phyloP scores from a whole-genome alignment of 2,113 vertebrate species.

The Periophthalmus modestus region DNA sequence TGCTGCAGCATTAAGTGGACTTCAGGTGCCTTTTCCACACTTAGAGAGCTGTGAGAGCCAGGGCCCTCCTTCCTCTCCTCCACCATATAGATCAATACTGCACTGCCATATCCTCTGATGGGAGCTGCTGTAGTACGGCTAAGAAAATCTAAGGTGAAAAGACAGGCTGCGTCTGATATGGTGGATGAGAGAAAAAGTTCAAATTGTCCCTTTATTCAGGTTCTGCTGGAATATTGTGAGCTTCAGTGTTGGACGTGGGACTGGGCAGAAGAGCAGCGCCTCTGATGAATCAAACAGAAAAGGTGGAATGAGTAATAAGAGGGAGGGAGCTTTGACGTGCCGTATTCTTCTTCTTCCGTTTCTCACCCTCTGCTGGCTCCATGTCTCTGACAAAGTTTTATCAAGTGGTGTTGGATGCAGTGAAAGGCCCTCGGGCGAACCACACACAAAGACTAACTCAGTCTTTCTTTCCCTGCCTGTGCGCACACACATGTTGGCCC shows the following conservation, averaged over 20 bases:
- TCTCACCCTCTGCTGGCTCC: constrained; percentile 54
- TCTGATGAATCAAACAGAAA: constrained; percentile 62
- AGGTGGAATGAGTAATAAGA: constrained; percentile 63
- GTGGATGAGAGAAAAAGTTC: constrained; percentile 74
- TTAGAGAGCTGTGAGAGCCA: constrained; percentile 58
- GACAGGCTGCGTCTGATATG: constrained; percentile 57
- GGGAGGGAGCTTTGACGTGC: constrained; percentile 62
- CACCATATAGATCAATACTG: constrained; percentile 70
- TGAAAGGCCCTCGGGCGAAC: constrained; percentile 72
- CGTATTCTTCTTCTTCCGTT: constrained; percentile 51
- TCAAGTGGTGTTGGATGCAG: constrained; percentile 69
- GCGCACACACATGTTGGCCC: constrained; percentile 38
- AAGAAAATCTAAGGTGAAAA: constrained; percentile 70
- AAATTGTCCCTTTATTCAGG: constrained; percentile 73
- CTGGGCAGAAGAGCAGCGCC: constrained; percentile 39
- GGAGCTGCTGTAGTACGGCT: constrained; percentile 61
- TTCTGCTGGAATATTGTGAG: constrained; percentile 54
- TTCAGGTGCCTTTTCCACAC: constrained; percentile 63
- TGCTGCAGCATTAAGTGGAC: constrained; percentile 65
- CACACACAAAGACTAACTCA: constrained; percentile 70
- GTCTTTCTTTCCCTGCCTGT: constrained; percentile 42
- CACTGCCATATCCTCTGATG: constrained; percentile 74
- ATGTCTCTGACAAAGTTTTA: constrained; percentile 77
- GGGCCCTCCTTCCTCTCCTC: constrained; percentile 59
- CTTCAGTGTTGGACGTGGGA: constrained; percentile 54